phyloP scores from a whole-genome alignment of 2,113 vertebrate species.

The Caretta caretta region DNA sequence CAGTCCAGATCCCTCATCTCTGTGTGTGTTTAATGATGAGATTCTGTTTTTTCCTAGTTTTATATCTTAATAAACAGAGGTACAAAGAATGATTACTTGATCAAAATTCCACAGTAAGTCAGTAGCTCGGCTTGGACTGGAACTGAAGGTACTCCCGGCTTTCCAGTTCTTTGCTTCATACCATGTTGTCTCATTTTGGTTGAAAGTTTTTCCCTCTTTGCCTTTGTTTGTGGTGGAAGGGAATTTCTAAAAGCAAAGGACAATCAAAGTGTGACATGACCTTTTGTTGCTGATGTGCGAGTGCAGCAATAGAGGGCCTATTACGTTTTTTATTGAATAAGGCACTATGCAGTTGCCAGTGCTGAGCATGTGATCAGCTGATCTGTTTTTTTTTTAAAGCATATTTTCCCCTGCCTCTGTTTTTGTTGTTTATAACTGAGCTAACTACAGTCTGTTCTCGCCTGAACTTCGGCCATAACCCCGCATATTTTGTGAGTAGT shows the following conservation, averaged over 20 bases:
- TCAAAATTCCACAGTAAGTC: not conserved
- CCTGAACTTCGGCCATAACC: not conserved
- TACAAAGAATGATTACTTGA: not conserved
- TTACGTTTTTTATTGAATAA: not conserved
- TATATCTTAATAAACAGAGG: not conserved
- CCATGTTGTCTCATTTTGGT: conserved; percentile 7
- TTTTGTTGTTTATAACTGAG: not conserved
- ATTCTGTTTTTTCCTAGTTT: too few relatives aligned
- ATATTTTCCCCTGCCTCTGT: not conserved
- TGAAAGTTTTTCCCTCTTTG: not conserved
- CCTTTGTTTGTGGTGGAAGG: not conserved
- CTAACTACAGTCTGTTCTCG: not conserved
- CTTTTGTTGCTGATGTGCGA: not conserved
- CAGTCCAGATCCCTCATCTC: not conserved
- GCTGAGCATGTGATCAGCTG: not conserved
- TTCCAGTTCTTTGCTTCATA: not conserved
- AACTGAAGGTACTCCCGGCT: not conserved
- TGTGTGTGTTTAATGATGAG: too few relatives aligned
- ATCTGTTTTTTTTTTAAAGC: not conserved
- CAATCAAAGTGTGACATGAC: not conserved
- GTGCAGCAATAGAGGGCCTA: not conserved
- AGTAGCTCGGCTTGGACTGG: not conserved
- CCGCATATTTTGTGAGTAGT: not conserved
- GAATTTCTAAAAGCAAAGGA: not conserved
- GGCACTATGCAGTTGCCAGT: not conserved